phyloP scores from a whole-genome alignment of 2,113 vertebrate genomes.

The Tricholaema leucomelas region DNA sequence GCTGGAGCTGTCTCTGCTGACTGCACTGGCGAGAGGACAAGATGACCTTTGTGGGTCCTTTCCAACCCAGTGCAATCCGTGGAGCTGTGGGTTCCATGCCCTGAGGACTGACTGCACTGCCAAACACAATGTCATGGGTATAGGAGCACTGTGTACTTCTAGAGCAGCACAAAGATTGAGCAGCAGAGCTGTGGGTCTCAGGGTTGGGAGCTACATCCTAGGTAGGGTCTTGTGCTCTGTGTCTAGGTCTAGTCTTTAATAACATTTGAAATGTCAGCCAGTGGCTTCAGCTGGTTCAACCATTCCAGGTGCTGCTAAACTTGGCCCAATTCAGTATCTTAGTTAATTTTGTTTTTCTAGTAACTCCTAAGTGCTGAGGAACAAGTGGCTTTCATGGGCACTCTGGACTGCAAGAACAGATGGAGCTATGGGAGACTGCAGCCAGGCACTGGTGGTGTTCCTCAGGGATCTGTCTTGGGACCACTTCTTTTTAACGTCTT shows the following conservation, averaged over 20 bases:
- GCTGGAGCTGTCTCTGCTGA: no score
- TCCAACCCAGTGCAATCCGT: no score
- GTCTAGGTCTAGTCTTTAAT: neutral
- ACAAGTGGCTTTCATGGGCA: neutral
- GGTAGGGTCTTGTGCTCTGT: neutral
- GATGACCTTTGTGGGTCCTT: no score
- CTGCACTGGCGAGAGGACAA: no score
- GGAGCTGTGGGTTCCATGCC: no score
- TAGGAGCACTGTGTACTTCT: neutral
- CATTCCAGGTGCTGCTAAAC: neutral
- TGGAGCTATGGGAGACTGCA: neutral
- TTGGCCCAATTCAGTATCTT: neutral
- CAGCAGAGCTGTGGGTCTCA: neutral
- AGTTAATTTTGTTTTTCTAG: neutral
- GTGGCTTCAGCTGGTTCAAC: neutral
- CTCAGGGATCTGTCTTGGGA: no score
- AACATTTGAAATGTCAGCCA: neutral
- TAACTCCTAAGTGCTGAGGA: neutral
- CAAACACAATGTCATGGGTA: neutral
- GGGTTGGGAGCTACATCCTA: rapidly evolving
- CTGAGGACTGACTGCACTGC: neutral
- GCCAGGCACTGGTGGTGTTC: no score
- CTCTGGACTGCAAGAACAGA: neutral
- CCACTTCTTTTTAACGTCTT: no score
- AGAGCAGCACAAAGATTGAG: neutral